phyloP scores from a whole-genome alignment of 2,888 invertebrate species.

The Diloba caeruleocephala region DNA sequence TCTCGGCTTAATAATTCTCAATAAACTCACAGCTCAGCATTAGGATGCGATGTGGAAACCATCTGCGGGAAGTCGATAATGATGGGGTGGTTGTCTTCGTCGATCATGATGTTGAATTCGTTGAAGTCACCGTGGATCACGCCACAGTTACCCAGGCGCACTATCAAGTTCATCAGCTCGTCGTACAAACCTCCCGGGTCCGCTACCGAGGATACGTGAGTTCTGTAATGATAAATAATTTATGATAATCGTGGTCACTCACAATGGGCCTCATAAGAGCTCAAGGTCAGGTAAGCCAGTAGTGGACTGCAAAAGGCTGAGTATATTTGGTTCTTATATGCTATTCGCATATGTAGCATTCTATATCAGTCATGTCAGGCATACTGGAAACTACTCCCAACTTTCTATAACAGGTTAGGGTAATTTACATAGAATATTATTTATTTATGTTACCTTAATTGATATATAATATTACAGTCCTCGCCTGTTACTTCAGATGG shows the following conservation, averaged over 20 bases:
- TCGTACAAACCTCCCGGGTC: slow-evolving; percentile 95
- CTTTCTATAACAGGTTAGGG: too few species aligned
- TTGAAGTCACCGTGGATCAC: slow-evolving; percentile 99
- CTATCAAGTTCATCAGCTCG: slow-evolving; percentile 97
- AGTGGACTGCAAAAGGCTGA: too few species aligned
- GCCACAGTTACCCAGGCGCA: slow-evolving; percentile 97
- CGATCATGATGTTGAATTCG: slow-evolving; percentile 99
- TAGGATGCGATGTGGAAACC: slow-evolving; percentile 97
- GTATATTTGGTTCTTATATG: too few species aligned
- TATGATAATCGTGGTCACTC: slow-evolving; percentile 80
- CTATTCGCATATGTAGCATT: too few species aligned
- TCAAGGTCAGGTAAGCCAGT: too few species aligned
- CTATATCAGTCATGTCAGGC: too few species aligned
- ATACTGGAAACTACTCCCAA: too few species aligned
- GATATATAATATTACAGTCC: too few species aligned
- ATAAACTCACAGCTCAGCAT: slow-evolving; percentile 94
- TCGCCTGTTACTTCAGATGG: too few species aligned
- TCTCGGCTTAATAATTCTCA: too few species aligned
- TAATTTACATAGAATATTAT: too few species aligned
- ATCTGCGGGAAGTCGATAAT: slow-evolving; percentile 99
- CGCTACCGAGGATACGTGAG: slow-evolving; percentile 90
- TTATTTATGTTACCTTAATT: too few species aligned
- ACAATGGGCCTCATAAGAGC: slow-evolving; percentile 95
- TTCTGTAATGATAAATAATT: slow-evolving; percentile 72
- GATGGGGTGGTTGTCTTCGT: slow-evolving; percentile 93